These are phyloP conservation scores for Phyto melanocephala DNA, from an alignment of 2,888 invertebrate genomes.

Conservation along the genomic window DNA sequence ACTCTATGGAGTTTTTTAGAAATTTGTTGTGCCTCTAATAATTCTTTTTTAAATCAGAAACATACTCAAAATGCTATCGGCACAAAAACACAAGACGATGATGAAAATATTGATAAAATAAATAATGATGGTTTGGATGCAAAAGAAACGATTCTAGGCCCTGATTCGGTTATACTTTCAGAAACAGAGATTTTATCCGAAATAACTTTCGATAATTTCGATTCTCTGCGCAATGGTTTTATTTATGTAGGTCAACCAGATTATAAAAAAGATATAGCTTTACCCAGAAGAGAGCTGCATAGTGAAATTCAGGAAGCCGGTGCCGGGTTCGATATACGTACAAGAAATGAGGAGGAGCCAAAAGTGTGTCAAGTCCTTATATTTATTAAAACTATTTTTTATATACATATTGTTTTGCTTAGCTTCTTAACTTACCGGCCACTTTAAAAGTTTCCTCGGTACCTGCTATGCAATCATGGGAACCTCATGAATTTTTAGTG, in stretches of 20 bases:
- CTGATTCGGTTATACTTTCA: constrained; percentile 74
- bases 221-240: constrained; percentile 77
- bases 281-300: constrained; percentile 77
- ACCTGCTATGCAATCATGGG: constrained; percentile 82
- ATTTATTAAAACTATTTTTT: not conserved
- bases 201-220: constrained; percentile 78
- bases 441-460: constrained; percentile 78
- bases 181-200: constrained; percentile 76
- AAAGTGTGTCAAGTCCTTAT: constrained; percentile 68
- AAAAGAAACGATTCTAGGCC: constrained; percentile 74
- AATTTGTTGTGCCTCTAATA: constrained; percentile 77
- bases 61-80: constrained; percentile 71
- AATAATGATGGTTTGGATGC: constrained; percentile 67
- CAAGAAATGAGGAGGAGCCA: constrained; percentile 75
- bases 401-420: not conserved
- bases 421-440: constrained; percentile 76
- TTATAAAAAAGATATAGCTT: constrained; percentile 75
- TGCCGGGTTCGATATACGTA: constrained; percentile 76
- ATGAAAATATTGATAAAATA: constrained; percentile 53
- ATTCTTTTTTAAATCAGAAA: constrained; percentile 76
- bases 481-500: constrained; percentile 85
- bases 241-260: constrained; percentile 78
- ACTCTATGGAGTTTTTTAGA: constrained; percentile 80
- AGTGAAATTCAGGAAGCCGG: constrained; percentile 77
- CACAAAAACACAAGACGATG: constrained; percentile 68